Conservation (phyloP, 1,140 invertebrate genomes). For the Drosophila ficusphila region DNA sequence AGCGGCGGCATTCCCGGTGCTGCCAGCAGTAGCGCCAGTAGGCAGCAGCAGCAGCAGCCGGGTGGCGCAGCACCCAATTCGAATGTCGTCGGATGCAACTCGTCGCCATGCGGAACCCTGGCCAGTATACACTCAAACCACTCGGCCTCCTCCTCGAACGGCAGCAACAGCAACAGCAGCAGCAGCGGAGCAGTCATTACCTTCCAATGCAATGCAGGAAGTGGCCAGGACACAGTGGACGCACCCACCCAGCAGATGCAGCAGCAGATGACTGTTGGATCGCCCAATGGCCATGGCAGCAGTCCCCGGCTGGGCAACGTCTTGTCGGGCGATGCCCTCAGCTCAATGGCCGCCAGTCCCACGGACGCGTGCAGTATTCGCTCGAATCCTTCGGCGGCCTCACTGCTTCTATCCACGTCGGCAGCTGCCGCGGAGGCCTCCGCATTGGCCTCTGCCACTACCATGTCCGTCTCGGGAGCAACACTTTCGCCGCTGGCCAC, state of each 20-base stretch:
- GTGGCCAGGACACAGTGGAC: conserved; percentile 52
- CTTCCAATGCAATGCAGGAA: conserved; percentile 59
- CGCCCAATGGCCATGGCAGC: conserved; percentile 64
- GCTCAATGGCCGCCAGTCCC: conserved; percentile 80
- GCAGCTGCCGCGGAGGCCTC: conserved; percentile 71
- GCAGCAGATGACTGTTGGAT: conserved; percentile 58
- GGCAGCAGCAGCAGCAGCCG: conserved; percentile 11
- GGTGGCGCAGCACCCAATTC: conserved; percentile 8
- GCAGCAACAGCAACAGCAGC: conserved; percentile 77
- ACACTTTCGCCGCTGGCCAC: conserved; percentile 81
- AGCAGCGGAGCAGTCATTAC: conserved; percentile 74
- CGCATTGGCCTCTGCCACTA: conserved; percentile 57
- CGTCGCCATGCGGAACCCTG: conserved; percentile 71
- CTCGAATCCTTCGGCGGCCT: conserved; percentile 82
- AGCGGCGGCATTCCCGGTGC: conserved; percentile 28
- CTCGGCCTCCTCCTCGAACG: conserved; percentile 75
- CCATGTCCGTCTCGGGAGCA: conserved; percentile 61
- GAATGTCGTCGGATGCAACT: conserved; percentile 38
- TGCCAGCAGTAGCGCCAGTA: conserved; percentile 11
- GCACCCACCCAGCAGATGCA: conserved; percentile 24
- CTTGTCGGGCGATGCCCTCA: conserved; percentile 62
- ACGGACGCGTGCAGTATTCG: conserved; percentile 83
- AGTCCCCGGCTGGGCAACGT: conserved; percentile 67
- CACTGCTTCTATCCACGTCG: conserved; percentile 72
- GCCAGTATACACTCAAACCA: conserved; percentile 78